Evolutionary conservation across 2,113 vertebrate species (phyloP).

Genomic region (Recurvirostra avosetta): DNA sequence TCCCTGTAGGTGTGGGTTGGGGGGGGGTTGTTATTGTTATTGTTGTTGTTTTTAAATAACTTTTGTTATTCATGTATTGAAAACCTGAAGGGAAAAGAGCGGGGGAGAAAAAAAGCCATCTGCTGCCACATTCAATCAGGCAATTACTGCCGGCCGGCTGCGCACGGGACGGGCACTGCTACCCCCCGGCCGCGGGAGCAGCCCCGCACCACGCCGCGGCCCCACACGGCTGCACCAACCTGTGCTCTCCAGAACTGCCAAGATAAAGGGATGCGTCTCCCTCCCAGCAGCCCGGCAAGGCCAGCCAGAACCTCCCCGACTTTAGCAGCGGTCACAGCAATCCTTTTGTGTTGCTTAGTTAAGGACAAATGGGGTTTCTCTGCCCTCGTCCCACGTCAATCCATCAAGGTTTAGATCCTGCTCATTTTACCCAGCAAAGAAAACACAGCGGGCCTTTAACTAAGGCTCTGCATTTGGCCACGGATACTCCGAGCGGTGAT

Average conservation of each 20-base stretch:
- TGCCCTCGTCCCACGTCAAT: not conserved
- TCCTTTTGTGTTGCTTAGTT: not conserved
- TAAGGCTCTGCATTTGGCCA: not conserved
- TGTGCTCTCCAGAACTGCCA: accelerated
- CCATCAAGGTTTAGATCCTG: not conserved
- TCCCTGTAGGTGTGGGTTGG: not conserved
- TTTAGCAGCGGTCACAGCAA: not conserved
- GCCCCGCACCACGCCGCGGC: not conserved
- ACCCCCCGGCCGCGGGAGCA: not conserved
- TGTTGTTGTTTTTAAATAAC: slow-evolving; percentile 54
- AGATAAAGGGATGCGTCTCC: not conserved
- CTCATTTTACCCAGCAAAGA: not conserved
- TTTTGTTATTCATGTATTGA: slow-evolving; percentile 4
- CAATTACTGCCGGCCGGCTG: not conserved
- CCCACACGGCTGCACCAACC: not conserved
- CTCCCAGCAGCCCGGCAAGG: not conserved
- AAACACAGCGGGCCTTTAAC: accelerated
- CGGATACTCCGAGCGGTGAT: not conserved
- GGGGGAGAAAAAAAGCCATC: slow-evolving; percentile 5
- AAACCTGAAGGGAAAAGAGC: not conserved
- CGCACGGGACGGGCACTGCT: accelerated
- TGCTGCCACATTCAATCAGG: not conserved
- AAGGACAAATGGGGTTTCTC: not conserved
- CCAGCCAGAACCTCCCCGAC: not conserved
- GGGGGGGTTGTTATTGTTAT: not conserved